Evolutionary conservation across 1,140 invertebrate genomes (phyloP).

Genomic region (Bicyclus anynana): DNA sequence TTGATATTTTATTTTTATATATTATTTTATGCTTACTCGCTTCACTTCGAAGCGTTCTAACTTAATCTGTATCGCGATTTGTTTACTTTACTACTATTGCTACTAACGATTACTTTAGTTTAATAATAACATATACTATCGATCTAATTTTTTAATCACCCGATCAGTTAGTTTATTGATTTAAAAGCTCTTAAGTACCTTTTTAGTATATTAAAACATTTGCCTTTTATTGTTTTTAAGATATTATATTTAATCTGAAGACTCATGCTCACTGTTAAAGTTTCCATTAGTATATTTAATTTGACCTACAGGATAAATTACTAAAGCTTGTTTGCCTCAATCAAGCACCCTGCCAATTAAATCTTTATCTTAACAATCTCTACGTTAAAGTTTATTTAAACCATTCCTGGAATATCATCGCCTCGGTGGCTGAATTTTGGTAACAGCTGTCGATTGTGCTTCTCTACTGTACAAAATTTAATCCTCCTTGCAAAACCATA

Average conservation of each 20-base stretch:
- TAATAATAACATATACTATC: no score
- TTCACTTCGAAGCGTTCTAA: background rate
- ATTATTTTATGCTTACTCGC: background rate
- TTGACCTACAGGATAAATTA: background rate
- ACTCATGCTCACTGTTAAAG: background rate
- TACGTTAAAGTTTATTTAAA: slow-evolving; percentile 40
- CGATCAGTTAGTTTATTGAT: no score
- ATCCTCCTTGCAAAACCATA: slow-evolving; percentile 63
- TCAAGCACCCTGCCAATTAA: slow-evolving; percentile 12
- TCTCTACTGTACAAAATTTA: slow-evolving; percentile 71
- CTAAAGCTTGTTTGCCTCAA: background rate
- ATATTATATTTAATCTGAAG: background rate
- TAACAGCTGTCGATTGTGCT: slow-evolving; percentile 61
- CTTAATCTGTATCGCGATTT: no score
- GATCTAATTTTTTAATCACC: no score
- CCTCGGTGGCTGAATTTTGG: slow-evolving; percentile 54
- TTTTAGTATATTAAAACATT: no score
- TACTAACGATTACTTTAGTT: no score
- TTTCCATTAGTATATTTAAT: background rate
- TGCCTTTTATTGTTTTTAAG: no score
- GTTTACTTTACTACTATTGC: no score
- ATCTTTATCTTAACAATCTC: slow-evolving; percentile 29
- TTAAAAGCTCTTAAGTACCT: no score
- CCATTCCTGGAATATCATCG: slow-evolving; percentile 43
- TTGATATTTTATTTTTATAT: slow-evolving; percentile 1